phyloP scores from a whole-genome alignment of 2,797 vertebrate genomes.

The Chelmon rostratus region DNA sequence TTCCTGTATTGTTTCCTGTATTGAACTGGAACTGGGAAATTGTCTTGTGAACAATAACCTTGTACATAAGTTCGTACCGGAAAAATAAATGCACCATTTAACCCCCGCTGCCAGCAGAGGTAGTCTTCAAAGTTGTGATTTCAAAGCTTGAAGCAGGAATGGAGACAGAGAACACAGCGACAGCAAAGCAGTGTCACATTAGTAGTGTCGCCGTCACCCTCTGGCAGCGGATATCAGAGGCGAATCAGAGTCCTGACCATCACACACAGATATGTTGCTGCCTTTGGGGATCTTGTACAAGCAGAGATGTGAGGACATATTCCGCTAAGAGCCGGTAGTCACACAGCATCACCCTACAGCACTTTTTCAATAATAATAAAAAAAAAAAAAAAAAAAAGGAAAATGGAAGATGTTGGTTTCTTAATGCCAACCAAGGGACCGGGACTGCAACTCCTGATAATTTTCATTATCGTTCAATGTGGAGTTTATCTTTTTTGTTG shows the following conservation, averaged over 20 bases:
- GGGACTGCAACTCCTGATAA: neutral
- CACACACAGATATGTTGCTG: constrained; percentile 43
- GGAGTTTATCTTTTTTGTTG: neutral
- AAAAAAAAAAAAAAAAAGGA: too few species aligned
- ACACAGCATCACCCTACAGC: neutral
- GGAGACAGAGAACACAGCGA: constrained; percentile 4
- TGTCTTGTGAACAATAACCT: neutral
- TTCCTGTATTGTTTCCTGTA: neutral
- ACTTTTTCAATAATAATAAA: neutral
- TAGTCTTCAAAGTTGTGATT: constrained; percentile 11
- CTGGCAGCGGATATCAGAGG: constrained; percentile 27
- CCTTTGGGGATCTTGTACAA: constrained; percentile 45
- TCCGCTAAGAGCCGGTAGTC: constrained; percentile 22
- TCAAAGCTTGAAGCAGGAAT: constrained; percentile 3
- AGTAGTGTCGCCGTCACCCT: constrained; percentile 12
- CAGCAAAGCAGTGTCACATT: constrained; percentile 1
- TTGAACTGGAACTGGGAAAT: neutral
- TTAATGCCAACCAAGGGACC: constrained; percentile 1
- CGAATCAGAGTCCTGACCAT: constrained; percentile 36
- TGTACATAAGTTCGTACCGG: neutral
- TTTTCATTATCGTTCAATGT: neutral
- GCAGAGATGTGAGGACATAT: constrained; percentile 30
- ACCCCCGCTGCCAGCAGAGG: neutral
- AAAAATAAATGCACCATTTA: neutral
- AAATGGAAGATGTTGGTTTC: neutral